Evolutionary conservation across 1,140 invertebrate species (phyloP).

Genomic region (Pararge aegeria): DNA sequence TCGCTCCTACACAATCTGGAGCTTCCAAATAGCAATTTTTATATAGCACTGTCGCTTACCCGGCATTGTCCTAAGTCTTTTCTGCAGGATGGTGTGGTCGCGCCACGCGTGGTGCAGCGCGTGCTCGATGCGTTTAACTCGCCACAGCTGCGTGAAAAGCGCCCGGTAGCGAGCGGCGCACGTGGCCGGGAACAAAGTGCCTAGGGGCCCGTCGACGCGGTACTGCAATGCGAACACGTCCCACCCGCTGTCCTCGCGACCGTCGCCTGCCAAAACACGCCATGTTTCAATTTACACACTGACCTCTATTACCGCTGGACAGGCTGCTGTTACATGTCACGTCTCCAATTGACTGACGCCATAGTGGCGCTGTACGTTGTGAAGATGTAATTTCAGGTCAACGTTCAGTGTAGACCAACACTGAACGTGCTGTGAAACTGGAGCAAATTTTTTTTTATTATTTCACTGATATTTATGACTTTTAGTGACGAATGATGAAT

Average conservation of each 20-base stretch:
- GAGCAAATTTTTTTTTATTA: no score
- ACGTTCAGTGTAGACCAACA: no score
- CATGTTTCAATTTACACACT: no score
- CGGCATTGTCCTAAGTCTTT: constrained; percentile 84
- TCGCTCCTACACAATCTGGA: no score
- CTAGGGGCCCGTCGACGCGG: constrained; percentile 94
- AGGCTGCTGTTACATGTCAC: no score
- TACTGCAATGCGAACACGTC: constrained; percentile 97
- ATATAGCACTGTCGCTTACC: no score
- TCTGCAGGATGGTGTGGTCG: constrained; percentile 90
- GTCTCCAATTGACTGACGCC: no score
- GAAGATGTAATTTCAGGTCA: no score
- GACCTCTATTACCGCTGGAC: no score
- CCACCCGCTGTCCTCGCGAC: constrained; percentile 93
- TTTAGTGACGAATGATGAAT: not conserved
- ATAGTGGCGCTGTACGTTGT: no score
- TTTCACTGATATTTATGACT: not conserved
- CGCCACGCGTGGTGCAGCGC: constrained; percentile 93
- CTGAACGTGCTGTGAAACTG: no score
- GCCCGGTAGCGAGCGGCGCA: constrained; percentile 92
- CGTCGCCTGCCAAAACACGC: constrained; percentile 57
- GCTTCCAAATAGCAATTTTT: no score
- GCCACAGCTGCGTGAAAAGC: constrained; percentile 96
- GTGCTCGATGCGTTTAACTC: constrained; percentile 96
- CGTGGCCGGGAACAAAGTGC: constrained; percentile 92